These are phyloP conservation scores for Trichosurus vulpecula DNA, from an alignment of 2,797 vertebrate species.

Conservation along the genomic window DNA sequence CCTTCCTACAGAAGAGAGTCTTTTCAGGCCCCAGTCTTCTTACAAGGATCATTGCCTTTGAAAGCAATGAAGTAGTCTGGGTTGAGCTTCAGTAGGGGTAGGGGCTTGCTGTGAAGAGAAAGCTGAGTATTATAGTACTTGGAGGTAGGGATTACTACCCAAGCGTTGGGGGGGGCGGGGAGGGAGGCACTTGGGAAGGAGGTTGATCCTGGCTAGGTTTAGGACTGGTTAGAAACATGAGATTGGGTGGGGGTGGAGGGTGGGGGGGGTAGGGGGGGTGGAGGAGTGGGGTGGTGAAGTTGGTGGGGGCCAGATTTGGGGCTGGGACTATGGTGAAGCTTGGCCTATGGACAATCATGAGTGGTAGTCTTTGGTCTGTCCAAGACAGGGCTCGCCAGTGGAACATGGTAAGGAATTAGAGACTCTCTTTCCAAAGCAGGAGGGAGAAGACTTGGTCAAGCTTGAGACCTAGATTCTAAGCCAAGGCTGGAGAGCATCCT, in stretches of 20 bases:
- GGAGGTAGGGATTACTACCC: neutral
- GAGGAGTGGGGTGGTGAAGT: neutral
- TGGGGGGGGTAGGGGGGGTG: no score
- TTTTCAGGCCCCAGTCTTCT: neutral
- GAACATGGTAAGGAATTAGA: neutral
- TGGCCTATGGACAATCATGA: neutral
- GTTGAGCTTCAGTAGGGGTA: neutral
- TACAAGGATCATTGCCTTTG: neutral
- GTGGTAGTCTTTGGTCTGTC: neutral
- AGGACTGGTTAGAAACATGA: neutral
- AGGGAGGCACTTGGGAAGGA: neutral
- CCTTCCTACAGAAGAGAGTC: neutral
- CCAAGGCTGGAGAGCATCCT: slow-evolving; percentile 17
- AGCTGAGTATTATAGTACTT: neutral
- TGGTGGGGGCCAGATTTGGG: neutral
- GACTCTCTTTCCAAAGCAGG: neutral
- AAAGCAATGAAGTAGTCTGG: neutral
- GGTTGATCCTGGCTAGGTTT: neutral
- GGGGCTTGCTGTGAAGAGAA: neutral
- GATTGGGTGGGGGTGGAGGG: neutral
- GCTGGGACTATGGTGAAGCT: neutral
- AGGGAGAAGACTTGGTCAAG: neutral
- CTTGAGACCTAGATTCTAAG: slow-evolving; percentile 16
- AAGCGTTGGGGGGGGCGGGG: neutral
- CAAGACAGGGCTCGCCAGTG: neutral